Base-by-base conservation (phyloP, 2,113 vertebrate species). In the Dasyprocta punctata region DNA sequence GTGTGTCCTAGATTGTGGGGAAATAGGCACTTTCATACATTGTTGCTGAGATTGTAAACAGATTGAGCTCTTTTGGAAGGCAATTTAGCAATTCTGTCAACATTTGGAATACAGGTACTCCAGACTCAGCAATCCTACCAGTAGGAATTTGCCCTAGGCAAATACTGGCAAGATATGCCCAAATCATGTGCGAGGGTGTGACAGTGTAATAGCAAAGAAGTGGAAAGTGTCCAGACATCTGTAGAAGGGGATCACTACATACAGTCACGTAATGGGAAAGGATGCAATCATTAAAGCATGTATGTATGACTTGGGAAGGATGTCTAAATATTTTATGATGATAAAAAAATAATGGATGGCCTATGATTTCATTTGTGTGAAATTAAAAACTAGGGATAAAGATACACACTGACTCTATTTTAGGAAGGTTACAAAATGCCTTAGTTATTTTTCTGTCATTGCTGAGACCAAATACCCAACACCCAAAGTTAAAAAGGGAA, bases 61-160 rank as follows among this genome's bases (percentile, higher is more conserved):
- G 85, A 90, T 96, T 83, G 47, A 89, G 0, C 28, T 81, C 47
- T 52, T 67, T 36, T 26, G 24, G 26, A 97, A 69, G 80, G 61
- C 52, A 54, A 89, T 97, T 96, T 86, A 88, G 92, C 92, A 96
- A 84, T 22, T 89, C 96, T 96, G 89, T 97, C 94, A 96, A 93
- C 90, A 96, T 95, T 95, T 75, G 58, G 67, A 90, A 88, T 82
- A 85, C 36, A 54, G 41, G 58, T 87, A 63, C 33, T 92, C n/a
- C 47, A 91, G 86, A 94, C 33, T 93, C 87, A 87, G 92, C 92
- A 84, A 52, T 84, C 92, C 89, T 69, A 67, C 47, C 9, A 20
- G 60, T 83, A 86, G 56, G 69, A 84, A 90, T 92, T 95, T 87
- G 58, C 92, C 93, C 67, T 54, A 5, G 26, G 69, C 52, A 81